A percentile compares a stretch with the other conserved stretches of the same genome.
Conservation (phyloP, 2,113 vertebrate genomes). For the Paedocypris sp. region DNA sequence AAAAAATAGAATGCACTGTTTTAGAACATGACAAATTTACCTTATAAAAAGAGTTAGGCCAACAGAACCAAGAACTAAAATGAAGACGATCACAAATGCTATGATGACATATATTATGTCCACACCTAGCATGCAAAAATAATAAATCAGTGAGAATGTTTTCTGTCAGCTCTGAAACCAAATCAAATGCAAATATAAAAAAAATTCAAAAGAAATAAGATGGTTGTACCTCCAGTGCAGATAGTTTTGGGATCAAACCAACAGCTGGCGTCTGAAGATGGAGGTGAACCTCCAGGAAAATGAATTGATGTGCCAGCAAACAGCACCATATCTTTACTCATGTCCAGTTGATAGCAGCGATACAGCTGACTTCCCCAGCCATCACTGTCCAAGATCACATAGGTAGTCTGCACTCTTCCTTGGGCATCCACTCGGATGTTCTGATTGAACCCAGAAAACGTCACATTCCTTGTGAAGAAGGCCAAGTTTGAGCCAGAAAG, state of each 20-base stretch:
- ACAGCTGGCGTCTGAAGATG: constrained; percentile 67
- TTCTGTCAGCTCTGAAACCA: too few species aligned
- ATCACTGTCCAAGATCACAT: constrained; percentile 75
- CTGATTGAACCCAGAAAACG: constrained; percentile 75
- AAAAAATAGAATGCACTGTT: neutral
- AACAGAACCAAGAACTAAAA: constrained; percentile 55
- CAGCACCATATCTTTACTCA: constrained; percentile 47
- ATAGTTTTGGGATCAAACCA: constrained; percentile 71
- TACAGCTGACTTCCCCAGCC: constrained; percentile 58
- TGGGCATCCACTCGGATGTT: constrained; percentile 54
- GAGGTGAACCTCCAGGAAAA: constrained; percentile 66
- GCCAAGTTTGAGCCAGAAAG: constrained; percentile 60
- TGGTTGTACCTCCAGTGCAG: constrained; percentile 70
- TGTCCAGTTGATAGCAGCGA: constrained; percentile 65
- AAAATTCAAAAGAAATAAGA: too few species aligned
- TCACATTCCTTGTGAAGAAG: constrained; percentile 59
- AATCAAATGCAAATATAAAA: too few species aligned
- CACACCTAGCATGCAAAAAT: constrained; percentile 52
- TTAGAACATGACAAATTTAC: constrained; percentile 45
- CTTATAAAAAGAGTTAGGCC: constrained; percentile 66
- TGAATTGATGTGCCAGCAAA: constrained; percentile 59
- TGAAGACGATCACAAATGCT: constrained; percentile 50
- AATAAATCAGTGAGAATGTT: neutral
- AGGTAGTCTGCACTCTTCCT: constrained; percentile 62
- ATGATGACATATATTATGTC: constrained; percentile 62